Conservation (phyloP, 2,797 vertebrate genomes). For the Xyrichtys novacula region DNA sequence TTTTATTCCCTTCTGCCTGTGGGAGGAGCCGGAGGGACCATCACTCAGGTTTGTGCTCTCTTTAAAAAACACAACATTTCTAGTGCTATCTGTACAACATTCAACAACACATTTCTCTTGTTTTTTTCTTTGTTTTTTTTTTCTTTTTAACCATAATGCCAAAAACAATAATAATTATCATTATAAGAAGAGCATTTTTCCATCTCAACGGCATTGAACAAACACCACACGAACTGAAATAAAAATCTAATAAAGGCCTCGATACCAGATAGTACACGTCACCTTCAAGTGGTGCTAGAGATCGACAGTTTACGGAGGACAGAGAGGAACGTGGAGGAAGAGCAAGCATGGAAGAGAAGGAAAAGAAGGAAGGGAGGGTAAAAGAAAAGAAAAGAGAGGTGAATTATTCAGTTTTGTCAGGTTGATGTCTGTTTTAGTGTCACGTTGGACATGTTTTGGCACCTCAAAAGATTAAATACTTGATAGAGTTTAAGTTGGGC, state of each 20-base stretch:
- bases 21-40: slow-evolving; percentile 69
- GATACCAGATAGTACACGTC: slow-evolving; percentile 86
- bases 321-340: slow-evolving; percentile 46
- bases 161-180: slow-evolving; percentile 86
- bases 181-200: slow-evolving; percentile 86
- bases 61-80: slow-evolving; percentile 85
- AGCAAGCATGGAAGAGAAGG: slow-evolving; percentile 41
- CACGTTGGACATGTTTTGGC: slow-evolving; percentile 79
- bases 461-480: slow-evolving; percentile 67
- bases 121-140: slow-evolving; percentile 53
- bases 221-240: slow-evolving; percentile 82
- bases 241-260: slow-evolving; percentile 86
- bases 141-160: slow-evolving; percentile 80
- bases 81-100: slow-evolving; percentile 91
- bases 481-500: slow-evolving; percentile 65
- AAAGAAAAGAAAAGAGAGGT: slow-evolving; percentile 11
- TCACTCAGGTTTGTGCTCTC: slow-evolving; percentile 82
- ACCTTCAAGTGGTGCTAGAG: slow-evolving; percentile 83
- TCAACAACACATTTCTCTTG: slow-evolving; percentile 85
- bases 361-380: neutral
- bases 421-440: slow-evolving; percentile 84
- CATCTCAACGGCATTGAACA: slow-evolving; percentile 85
- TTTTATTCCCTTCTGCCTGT: slow-evolving; percentile 71
- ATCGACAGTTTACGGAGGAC: slow-evolving; percentile 66
- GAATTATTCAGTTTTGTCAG: slow-evolving; percentile 51